Evolutionary conservation across 1,140 invertebrate species (phyloP), one percentile per base, ranked within the genome.

Genomic region (Caenorhabditis brenneri): DNA sequence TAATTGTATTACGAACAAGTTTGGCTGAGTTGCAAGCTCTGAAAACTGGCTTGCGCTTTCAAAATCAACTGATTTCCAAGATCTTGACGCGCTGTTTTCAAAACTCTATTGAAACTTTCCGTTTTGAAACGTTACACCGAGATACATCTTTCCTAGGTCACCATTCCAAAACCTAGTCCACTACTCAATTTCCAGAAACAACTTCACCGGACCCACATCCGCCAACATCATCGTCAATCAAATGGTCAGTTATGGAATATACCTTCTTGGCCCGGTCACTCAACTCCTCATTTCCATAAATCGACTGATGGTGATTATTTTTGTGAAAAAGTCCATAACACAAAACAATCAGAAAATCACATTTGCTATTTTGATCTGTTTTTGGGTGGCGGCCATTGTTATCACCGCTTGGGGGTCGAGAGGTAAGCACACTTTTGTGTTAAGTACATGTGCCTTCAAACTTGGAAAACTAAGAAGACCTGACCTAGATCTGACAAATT

Each of bases 191-290:
- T 36, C 31, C 29, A 65, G 58, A 6, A 19, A 65, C 2, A 65
- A 65, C 31, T 65, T 65, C 58, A 16, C 58, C 19, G 58, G 31
- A n/a, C 58, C 58, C 1, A 65, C 58, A 5, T 65, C 36, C 19
- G 24, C 24, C 29, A 65, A 65, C 58, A 65, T 65, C 29, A 3
- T 65, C 10, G 58, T 65, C 16, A 65, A 65, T 19, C 29, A 65
- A 65, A 36, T 36, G 58, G 58, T 65, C 58, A 65, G 58, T n/a
- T 65, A 65, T 36, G 58, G 58, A 33, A 65, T 65, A 3, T 65
- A 65, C 10, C 19, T 65, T n/a, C 15, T 65, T 3, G 58, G 58
- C 31, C 58, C 58, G 7, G 29, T 65, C 16, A 65, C 58, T 36
- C 58, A 65, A 19, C 19, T 65, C 29, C 24, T 65, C 22, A 65